phyloP scores from a whole-genome alignment of 2,113 vertebrate genomes.

The Myotis lucifugus region DNA sequence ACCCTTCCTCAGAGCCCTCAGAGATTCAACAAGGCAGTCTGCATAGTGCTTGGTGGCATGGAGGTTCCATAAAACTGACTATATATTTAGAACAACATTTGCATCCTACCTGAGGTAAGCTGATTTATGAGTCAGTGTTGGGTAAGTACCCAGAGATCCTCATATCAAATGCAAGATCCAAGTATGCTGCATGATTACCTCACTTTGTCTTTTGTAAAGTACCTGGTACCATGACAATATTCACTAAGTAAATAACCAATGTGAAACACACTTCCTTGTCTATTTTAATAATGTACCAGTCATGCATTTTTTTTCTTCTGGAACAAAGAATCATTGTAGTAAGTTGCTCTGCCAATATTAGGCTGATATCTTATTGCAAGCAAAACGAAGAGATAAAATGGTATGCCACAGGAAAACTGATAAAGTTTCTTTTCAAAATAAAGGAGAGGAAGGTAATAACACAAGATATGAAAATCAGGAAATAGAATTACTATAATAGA shows the following conservation, averaged over 20 bases:
- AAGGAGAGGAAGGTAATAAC: constrained; percentile 49
- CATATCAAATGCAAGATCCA: background rate
- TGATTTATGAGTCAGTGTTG: constrained; percentile 47
- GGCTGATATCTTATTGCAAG: constrained; percentile 74
- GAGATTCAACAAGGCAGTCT: background rate
- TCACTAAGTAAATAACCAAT: constrained; percentile 68
- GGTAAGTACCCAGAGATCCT: constrained; percentile 10
- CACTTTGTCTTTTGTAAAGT: constrained; percentile 52
- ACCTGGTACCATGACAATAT: constrained; percentile 60
- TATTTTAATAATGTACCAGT: constrained; percentile 76
- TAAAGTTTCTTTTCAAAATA: constrained; percentile 69
- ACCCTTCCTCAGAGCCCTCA: background rate
- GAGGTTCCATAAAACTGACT: background rate
- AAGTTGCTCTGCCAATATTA: constrained; percentile 66
- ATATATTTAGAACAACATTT: background rate
- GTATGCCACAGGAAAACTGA: constrained; percentile 67
- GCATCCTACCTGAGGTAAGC: background rate
- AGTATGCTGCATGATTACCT: background rate
- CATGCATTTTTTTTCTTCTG: constrained; percentile 41
- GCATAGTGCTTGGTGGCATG: background rate
- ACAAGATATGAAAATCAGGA: constrained; percentile 54
- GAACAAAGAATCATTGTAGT: constrained; percentile 78
- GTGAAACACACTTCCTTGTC: constrained; percentile 67
- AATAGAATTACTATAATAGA: background rate
- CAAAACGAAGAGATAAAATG: constrained; percentile 71